Percentiles rank a stretch among this genome's conserved stretches.
These are phyloP conservation scores for Chionis minor DNA, from an alignment of 2,113 vertebrate species.

Conservation along the genomic window DNA sequence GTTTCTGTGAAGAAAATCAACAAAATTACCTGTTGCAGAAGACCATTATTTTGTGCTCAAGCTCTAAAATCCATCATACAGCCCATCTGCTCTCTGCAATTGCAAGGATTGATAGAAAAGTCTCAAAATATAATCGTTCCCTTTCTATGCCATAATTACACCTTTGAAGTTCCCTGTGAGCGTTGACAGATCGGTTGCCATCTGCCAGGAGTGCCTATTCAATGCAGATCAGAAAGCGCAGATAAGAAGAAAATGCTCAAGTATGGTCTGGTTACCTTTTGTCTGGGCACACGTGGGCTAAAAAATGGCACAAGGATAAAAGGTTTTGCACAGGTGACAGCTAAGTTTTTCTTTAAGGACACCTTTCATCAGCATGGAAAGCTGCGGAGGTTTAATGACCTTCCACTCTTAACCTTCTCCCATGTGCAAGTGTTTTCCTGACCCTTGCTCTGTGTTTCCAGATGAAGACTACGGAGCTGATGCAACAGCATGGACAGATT, in stretches of 20 bases:
- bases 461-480: background rate
- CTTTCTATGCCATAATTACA: background rate
- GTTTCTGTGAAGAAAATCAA: background rate
- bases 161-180: background rate
- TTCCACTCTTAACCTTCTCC: background rate
- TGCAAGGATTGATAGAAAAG: background rate
- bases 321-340: background rate
- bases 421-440: accelerated
- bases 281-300: accelerated
- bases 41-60: background rate
- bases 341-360: background rate
- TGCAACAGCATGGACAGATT: background rate
- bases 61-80: background rate
- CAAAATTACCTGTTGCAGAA: background rate
- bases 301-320: background rate
- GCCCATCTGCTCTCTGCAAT: background rate
- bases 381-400: background rate
- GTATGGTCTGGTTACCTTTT: background rate
- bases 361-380: background rate
- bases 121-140: background rate
- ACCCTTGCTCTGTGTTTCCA: background rate
- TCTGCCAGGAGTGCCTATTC: background rate
- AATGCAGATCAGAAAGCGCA: background rate
- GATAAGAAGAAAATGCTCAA: background rate
- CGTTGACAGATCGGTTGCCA: background rate